Evolutionary conservation across 2,797 vertebrate species (phyloP), one percentile per base, ranked within the genome.

Genomic region (Phataginus tricuspis): DNA sequence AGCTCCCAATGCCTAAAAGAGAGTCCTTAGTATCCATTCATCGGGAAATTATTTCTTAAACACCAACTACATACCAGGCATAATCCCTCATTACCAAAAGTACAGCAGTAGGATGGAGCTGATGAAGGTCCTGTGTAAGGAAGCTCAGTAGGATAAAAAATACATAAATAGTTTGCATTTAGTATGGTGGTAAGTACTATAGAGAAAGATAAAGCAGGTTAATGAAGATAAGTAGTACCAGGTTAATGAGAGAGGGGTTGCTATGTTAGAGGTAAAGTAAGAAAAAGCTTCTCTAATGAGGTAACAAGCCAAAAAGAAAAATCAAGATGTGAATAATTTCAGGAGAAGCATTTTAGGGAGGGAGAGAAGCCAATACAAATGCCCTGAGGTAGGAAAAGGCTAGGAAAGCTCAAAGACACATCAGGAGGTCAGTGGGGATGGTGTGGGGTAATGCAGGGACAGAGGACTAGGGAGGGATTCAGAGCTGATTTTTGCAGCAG

Each of bases 361-460:
- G 5, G 4, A 63, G 7, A 69, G 45, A 39, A 53, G 11, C 2
- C 34, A 63, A 18, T n/a, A 14, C 29, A 55, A n/a, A 72, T 29
- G 3, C 27, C 25, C 42, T 55, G 25, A n/a, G 27, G n/a, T 64
- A n/a, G 4, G 14, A 78, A 93, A 77, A 25, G 3, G 11, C 23
- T 51, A 51, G 6, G n/a, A 57, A 71, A 72, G 21, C 16, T 25
- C 7, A 8, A 23, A 83, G 31, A 37, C 57, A 49, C 1, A 21
- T 59, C 37, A 59, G 37, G 45, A 64, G 63, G 13, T 21, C 14
- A 4, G 0, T 7, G 19, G 37, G 23, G 3, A 34, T 80, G 8
- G 7, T 27, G 4, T 5, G 19, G 29, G 10, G 5, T 16, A 5
- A 61, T 34, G 1, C 0, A 45, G n/a, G 51, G 31, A 16, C 21